These are phyloP conservation scores for Phrynosoma platyrhinos DNA, from an alignment of 2,113 vertebrate genomes.

Conservation along the genomic window DNA sequence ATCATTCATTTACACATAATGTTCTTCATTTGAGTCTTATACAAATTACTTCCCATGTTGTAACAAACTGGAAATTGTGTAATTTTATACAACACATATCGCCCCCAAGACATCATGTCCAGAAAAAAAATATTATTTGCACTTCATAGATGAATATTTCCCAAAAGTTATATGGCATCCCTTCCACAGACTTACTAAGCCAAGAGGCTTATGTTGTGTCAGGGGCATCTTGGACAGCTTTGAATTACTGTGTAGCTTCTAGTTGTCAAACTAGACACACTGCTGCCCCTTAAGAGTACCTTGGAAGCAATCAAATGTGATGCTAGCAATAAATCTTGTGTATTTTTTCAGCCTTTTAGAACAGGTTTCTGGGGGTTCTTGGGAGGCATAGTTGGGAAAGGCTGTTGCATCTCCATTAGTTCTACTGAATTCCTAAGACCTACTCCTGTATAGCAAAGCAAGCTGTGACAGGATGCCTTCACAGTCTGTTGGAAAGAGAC, in stretches of 20 bases:
- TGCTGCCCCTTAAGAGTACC: neutral
- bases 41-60: constrained; percentile 4
- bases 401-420: too few relatives aligned
- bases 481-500: too few relatives aligned
- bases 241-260: neutral
- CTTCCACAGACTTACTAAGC: neutral
- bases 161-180: neutral
- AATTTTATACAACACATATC: neutral
- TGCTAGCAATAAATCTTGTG: too few relatives aligned
- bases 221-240: too few relatives aligned
- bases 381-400: too few relatives aligned
- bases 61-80: neutral
- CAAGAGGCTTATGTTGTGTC: neutral
- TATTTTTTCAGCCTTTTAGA: too few relatives aligned
- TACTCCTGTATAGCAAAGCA: too few relatives aligned
- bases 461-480: too few relatives aligned
- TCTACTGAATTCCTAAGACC: too few relatives aligned
- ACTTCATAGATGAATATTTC: neutral
- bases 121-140: neutral
- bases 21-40: constrained; percentile 30
- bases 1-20: constrained; percentile 43
- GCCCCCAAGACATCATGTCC: neutral
- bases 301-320: too few relatives aligned
- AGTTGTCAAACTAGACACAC: neutral
- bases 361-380: too few relatives aligned